Conservation (phyloP, 2,113 vertebrate species). For the Coptodon bakossiorum region DNA sequence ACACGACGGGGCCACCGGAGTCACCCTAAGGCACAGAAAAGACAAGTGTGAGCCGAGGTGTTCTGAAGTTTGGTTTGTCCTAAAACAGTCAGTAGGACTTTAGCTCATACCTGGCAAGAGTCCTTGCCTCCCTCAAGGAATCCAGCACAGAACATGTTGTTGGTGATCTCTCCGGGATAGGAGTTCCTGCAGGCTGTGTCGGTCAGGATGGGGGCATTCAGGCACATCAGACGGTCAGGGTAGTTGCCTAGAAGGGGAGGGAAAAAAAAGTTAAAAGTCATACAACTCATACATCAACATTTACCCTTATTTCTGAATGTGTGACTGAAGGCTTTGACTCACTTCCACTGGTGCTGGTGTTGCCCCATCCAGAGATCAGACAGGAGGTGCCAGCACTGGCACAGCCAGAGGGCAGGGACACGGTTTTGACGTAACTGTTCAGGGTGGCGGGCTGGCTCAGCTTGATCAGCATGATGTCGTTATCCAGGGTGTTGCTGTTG, state of each 20-base stretch:
- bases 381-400: slow-evolving; percentile 71
- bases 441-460: slow-evolving; percentile 51
- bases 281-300: not conserved
- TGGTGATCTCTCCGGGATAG: slow-evolving; percentile 80
- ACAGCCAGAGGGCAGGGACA: slow-evolving; percentile 72
- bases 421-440: slow-evolving; percentile 64
- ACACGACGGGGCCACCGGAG: slow-evolving; percentile 81
- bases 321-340: slow-evolving; percentile 11
- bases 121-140: slow-evolving; percentile 87
- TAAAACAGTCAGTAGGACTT: not conserved
- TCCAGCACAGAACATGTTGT: slow-evolving; percentile 86
- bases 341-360: slow-evolving; percentile 72
- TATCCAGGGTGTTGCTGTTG: slow-evolving; percentile 67
- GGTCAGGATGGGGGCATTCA: slow-evolving; percentile 78
- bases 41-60: not conserved
- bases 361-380: slow-evolving; percentile 86
- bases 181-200: slow-evolving; percentile 53
- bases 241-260: slow-evolving; percentile 53
- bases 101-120: slow-evolving; percentile 82
- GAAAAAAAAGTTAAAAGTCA: not conserved
- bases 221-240: slow-evolving; percentile 78
- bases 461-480: slow-evolving; percentile 88
- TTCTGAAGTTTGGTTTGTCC: not conserved
- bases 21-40: slow-evolving; percentile 69
- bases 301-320: not conserved